Evolutionary conservation across 2,113 vertebrate genomes (phyloP).

Genomic region (Ctenomys sociabilis): DNA sequence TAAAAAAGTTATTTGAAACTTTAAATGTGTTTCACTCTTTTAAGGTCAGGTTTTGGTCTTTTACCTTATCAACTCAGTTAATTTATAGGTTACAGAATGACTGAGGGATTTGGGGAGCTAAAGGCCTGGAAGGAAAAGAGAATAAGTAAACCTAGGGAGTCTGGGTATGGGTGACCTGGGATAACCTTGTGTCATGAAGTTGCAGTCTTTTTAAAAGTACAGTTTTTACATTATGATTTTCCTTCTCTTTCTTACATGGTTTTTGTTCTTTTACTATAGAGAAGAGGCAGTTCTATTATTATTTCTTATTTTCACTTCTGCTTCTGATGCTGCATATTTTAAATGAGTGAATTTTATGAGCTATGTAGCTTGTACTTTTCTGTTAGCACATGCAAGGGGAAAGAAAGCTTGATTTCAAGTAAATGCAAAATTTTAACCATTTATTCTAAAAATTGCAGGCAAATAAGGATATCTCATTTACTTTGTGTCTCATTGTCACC

Average conservation of each 20-base stretch:
- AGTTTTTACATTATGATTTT: background rate
- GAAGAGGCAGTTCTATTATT: background rate
- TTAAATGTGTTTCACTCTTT: background rate
- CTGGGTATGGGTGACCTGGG: background rate
- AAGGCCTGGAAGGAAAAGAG: background rate
- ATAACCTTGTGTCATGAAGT: background rate
- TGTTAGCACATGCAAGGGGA: background rate
- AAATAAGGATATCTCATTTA: slow-evolving; percentile 38
- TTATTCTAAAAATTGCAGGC: slow-evolving; percentile 23
- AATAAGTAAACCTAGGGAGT: no score
- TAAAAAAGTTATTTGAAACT: background rate
- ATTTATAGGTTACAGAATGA: background rate
- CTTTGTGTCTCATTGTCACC: background rate
- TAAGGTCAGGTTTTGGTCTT: background rate
- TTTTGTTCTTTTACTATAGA: background rate
- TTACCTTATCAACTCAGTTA: background rate
- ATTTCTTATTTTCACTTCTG: slow-evolving; percentile 2
- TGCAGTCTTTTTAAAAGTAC: background rate
- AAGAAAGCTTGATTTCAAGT: slow-evolving; percentile 32
- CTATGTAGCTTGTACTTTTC: background rate
- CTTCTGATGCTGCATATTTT: background rate
- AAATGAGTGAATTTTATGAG: slow-evolving; percentile 9
- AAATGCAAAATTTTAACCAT: slow-evolving; percentile 24
- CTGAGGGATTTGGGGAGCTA: background rate
- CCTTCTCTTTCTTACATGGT: background rate